A percentile compares a stretch with the other conserved stretches of the same genome.
These are phyloP conservation scores for Bovichtus diacanthus DNA, from an alignment of 2,797 vertebrate species.

Conservation along the genomic window DNA sequence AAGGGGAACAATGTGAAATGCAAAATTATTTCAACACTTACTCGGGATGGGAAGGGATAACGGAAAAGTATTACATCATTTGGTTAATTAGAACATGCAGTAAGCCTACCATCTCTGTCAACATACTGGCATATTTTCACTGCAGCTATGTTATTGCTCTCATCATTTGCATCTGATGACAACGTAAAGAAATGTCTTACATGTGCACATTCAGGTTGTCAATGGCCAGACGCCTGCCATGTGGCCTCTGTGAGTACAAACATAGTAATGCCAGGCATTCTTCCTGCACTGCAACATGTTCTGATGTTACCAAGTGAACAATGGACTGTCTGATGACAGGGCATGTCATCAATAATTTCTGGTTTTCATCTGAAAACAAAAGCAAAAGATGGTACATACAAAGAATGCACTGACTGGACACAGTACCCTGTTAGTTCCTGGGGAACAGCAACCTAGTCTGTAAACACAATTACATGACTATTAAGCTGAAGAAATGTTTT, in stretches of 20 bases:
- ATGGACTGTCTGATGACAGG: conserved; percentile 69
- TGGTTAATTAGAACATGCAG: neutral
- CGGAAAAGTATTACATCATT: neutral
- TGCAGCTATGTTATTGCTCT: neutral
- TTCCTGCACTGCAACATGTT: conserved; percentile 63
- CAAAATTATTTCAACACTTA: neutral
- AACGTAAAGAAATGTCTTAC: conserved; percentile 77
- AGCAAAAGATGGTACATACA: neutral
- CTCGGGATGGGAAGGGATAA: neutral
- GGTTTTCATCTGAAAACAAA: conserved; percentile 89
- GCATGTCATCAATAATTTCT: conserved; percentile 83
- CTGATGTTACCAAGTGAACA: conserved; percentile 79
- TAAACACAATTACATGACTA: neutral
- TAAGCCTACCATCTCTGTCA: neutral
- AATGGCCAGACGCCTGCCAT: conserved; percentile 81
- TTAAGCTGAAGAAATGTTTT: neutral
- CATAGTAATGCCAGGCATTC: conserved; percentile 85
- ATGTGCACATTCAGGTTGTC: conserved; percentile 82
- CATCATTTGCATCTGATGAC: neutral
- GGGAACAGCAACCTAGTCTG: neutral
- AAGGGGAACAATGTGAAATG: neutral
- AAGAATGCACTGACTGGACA: neutral
- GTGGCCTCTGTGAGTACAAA: conserved; percentile 76
- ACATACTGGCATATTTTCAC: neutral
- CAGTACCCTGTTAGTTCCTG: neutral